Conservation (phyloP, 2,113 vertebrate genomes). For the Embiotoca jacksoni region DNA sequence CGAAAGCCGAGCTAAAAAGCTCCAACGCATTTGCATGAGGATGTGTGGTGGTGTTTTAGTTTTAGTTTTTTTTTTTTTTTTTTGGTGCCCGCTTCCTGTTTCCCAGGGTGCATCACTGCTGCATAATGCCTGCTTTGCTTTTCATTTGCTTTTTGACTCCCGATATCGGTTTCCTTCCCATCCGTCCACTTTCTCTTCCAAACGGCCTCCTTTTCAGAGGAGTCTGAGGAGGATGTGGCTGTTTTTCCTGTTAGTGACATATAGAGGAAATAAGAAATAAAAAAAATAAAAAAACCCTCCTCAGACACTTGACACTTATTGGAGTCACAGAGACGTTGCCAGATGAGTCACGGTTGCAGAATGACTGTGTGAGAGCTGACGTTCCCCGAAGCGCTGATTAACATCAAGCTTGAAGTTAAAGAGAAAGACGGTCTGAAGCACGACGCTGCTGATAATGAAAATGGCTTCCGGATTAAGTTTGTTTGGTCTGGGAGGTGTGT, state of each 20-base stretch:
- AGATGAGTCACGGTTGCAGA: slow-evolving; percentile 53
- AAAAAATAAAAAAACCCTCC: neutral
- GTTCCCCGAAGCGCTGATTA: slow-evolving; percentile 44
- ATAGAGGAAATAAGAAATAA: neutral
- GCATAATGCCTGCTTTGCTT: slow-evolving; percentile 37
- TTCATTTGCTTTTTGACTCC: slow-evolving; percentile 40
- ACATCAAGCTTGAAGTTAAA: slow-evolving; percentile 37
- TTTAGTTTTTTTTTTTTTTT: neutral
- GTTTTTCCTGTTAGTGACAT: slow-evolving; percentile 19
- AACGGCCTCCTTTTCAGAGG: slow-evolving; percentile 11
- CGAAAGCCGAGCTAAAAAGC: neutral
- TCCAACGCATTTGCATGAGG: slow-evolving; percentile 42
- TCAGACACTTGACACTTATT: slow-evolving; percentile 27
- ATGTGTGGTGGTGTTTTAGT: slow-evolving; percentile 1
- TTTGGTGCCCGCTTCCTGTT: slow-evolving; percentile 40
- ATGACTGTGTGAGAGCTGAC: slow-evolving; percentile 42
- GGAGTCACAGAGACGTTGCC: slow-evolving; percentile 27
- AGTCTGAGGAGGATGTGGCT: slow-evolving; percentile 11
- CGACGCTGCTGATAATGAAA: neutral
- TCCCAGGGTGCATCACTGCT: slow-evolving; percentile 45
- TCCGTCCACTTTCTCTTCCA: neutral
- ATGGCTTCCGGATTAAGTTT: neutral
- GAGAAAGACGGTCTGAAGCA: slow-evolving; percentile 4
- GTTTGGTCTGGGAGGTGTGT: neutral
- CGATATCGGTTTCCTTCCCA: neutral